A percentile compares a stretch with the other conserved stretches of the same genome.
These are phyloP conservation scores for Rhopalosiphum maidis DNA, from an alignment of 1,140 invertebrate species.

Conservation along the genomic window DNA sequence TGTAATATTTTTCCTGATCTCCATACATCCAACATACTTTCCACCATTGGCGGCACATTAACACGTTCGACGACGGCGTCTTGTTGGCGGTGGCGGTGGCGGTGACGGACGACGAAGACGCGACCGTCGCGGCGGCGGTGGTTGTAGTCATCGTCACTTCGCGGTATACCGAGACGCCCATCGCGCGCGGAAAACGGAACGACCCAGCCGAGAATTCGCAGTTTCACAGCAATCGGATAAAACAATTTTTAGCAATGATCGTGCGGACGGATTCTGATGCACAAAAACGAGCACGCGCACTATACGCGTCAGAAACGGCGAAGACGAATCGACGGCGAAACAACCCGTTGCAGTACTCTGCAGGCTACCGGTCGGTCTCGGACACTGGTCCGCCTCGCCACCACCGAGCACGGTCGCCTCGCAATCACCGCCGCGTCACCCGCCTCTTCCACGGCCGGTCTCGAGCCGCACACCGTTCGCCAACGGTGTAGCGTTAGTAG, in stretches of 20 bases:
- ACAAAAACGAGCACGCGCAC: background rate
- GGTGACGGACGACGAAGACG: background rate
- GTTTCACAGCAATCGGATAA: background rate
- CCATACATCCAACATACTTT: constrained; percentile 86
- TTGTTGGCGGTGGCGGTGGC: background rate
- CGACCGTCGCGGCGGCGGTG: background rate
- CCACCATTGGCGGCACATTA: constrained; percentile 87
- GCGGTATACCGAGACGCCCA: constrained; percentile 47
- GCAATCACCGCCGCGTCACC: background rate
- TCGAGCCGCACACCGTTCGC: background rate
- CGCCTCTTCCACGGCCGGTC: background rate
- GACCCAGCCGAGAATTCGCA: background rate
- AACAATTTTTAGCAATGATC: background rate
- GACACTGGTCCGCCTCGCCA: constrained; percentile 41
- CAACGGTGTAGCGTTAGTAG: background rate
- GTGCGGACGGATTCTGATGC: background rate
- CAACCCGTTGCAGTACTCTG: background rate
- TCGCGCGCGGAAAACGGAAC: background rate
- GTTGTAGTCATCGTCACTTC: constrained; percentile 28
- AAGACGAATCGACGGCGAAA: background rate
- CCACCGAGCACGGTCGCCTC: background rate
- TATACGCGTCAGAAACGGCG: background rate
- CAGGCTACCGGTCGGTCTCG: constrained; percentile 46
- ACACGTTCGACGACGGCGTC: constrained; percentile 67
- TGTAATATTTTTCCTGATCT: constrained; percentile 82